Evolutionary conservation across 2,113 vertebrate species (phyloP).

Genomic region (Rhinogobius similis): DNA sequence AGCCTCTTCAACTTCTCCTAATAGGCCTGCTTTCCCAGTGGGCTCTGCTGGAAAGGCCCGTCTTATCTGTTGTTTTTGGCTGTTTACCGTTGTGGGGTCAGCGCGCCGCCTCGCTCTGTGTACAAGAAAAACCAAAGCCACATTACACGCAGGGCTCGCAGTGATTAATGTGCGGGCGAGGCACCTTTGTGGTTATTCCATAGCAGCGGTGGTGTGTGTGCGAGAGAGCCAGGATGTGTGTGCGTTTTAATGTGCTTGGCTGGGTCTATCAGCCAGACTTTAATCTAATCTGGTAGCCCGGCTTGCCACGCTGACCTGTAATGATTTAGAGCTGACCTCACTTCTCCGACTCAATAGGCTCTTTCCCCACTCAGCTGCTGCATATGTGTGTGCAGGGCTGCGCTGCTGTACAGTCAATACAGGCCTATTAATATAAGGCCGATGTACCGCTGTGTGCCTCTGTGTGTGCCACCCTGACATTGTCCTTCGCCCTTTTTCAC

Average conservation of each 20-base stretch:
- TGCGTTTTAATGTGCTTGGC: slow-evolving; percentile 61
- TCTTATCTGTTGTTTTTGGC: slow-evolving; percentile 53
- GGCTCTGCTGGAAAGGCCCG: slow-evolving; percentile 44
- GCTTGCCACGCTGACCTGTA: slow-evolving; percentile 66
- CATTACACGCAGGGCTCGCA: slow-evolving; percentile 41
- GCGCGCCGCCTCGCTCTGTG: slow-evolving; percentile 39
- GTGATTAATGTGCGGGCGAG: slow-evolving; percentile 68
- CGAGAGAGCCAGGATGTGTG: slow-evolving; percentile 22
- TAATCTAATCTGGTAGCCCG: slow-evolving; percentile 72
- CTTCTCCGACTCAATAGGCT: slow-evolving; percentile 67
- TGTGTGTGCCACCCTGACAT: slow-evolving; percentile 29
- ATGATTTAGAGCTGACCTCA: slow-evolving; percentile 74
- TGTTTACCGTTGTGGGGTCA: slow-evolving; percentile 63
- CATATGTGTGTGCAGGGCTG: slow-evolving; percentile 23
- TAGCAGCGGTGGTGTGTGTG: slow-evolving; percentile 16
- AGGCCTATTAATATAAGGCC: slow-evolving; percentile 41
- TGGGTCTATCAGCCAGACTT: slow-evolving; percentile 64
- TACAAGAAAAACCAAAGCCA: slow-evolving; percentile 49
- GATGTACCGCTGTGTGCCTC: slow-evolving; percentile 13
- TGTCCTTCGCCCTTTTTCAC: slow-evolving; percentile 1
- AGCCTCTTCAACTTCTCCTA: slow-evolving; percentile 60
- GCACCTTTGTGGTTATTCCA: slow-evolving; percentile 56
- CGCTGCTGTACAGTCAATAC: slow-evolving; percentile 30
- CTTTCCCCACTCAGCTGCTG: slow-evolving; percentile 31
- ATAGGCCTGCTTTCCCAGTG: slow-evolving; percentile 53